Conservation (phyloP, 2,113 vertebrate genomes). For the Malaclemys terrapin region DNA sequence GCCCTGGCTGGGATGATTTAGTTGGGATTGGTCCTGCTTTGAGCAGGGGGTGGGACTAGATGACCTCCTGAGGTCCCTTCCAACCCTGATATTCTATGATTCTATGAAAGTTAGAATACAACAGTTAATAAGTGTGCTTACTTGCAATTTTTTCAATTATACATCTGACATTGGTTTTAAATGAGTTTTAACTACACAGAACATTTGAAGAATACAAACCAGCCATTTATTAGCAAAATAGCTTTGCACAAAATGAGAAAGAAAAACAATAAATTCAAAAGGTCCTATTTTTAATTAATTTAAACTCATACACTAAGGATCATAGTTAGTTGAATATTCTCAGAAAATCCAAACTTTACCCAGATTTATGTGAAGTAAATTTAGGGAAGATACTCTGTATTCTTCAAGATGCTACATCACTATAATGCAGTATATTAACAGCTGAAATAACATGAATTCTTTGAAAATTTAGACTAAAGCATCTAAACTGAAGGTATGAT, state of each 20-base stretch:
- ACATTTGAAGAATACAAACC: neutral
- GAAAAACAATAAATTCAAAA: neutral
- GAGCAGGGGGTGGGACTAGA: no score
- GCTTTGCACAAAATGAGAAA: neutral
- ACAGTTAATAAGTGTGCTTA: neutral
- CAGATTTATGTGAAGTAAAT: neutral
- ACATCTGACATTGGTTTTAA: neutral
- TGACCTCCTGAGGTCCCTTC: no score
- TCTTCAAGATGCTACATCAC: neutral
- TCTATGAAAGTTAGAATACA: neutral
- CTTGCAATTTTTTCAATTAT: neutral
- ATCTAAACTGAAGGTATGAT: neutral
- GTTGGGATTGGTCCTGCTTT: no score
- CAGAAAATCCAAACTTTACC: neutral
- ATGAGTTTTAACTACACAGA: neutral
- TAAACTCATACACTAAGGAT: neutral
- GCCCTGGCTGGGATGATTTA: no score
- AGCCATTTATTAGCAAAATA: neutral
- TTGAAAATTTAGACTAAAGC: slow-evolving; percentile 1
- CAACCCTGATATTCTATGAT: no score
- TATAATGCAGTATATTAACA: neutral
- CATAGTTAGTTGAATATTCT: neutral
- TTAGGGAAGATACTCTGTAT: neutral
- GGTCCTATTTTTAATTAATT: neutral
- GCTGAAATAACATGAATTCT: neutral